Evolutionary conservation across 2,113 vertebrate species (phyloP).

Genomic region (Albula glossodonta): DNA sequence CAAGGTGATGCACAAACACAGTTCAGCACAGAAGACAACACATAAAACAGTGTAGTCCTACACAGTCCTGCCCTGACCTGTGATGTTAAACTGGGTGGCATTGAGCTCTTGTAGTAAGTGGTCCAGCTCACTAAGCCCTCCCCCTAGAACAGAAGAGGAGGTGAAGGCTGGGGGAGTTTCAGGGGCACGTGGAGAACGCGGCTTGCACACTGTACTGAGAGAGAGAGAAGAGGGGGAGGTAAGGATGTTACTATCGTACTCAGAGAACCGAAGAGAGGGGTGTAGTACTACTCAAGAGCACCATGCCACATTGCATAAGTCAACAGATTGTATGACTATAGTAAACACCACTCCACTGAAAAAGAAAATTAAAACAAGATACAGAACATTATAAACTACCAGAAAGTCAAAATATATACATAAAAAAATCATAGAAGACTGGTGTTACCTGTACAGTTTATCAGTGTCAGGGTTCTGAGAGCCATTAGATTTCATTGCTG

Average conservation of each 20-base stretch:
- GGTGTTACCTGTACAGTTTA: conserved; percentile 70
- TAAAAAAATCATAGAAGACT: neutral
- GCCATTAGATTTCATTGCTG: conserved; percentile 67
- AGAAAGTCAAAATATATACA: neutral
- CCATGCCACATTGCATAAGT: neutral
- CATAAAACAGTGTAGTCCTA: neutral
- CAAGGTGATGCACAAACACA: neutral
- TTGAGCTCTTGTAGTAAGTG: conserved; percentile 89
- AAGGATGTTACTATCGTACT: neutral
- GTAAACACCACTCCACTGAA: neutral
- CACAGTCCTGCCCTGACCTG: conserved; percentile 66
- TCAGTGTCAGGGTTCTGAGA: conserved; percentile 68
- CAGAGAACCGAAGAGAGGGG: neutral
- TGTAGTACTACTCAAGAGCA: neutral
- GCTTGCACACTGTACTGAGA: conserved; percentile 82
- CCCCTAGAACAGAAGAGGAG: conserved; percentile 80
- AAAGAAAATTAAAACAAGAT: neutral
- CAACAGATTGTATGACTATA: neutral
- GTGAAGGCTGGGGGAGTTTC: conserved; percentile 69
- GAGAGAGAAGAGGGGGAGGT: conserved; percentile 25
- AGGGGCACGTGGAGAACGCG: conserved; percentile 72
- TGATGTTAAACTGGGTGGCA: conserved; percentile 92
- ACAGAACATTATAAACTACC: neutral
- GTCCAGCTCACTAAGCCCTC: conserved; percentile 86
- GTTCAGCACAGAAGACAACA: conserved; percentile 23